These are phyloP conservation scores for Lates japonicus DNA, from an alignment of 2,797 vertebrate genomes.

Conservation along the genomic window DNA sequence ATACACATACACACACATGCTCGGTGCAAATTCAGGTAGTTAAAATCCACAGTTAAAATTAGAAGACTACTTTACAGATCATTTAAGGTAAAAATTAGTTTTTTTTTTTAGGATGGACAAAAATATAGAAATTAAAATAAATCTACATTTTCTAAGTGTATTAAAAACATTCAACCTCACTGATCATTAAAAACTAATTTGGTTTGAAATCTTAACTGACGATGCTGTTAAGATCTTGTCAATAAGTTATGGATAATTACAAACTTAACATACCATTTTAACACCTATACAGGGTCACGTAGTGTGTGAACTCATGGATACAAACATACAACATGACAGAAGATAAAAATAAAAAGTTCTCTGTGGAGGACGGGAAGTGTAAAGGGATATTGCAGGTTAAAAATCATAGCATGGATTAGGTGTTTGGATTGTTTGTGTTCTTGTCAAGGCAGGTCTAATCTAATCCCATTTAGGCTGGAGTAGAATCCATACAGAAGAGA, in stretches of 20 bases:
- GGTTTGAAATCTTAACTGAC: conserved; percentile 45
- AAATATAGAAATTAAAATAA: conserved; percentile 45
- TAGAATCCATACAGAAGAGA: conserved; percentile 15
- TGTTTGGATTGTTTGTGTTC: conserved; percentile 24
- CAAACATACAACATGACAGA: conserved; percentile 24
- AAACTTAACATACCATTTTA: conserved; percentile 21
- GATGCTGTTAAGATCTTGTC: conserved; percentile 23
- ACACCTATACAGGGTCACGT: conserved; percentile 1
- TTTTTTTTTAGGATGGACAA: conserved; percentile 32
- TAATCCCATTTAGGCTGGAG: conserved; percentile 21
- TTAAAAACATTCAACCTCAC: conserved; percentile 38
- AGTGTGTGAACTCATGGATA: conserved; percentile 31
- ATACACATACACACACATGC: background rate
- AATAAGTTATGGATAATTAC: conserved; percentile 64
- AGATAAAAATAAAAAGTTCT: conserved; percentile 24
- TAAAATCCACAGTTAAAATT: conserved; percentile 57
- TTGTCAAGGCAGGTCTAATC: conserved; percentile 29
- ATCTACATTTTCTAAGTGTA: background rate
- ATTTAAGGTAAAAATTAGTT: conserved; percentile 1
- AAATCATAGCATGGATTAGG: background rate
- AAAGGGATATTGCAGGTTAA: conserved; percentile 32
- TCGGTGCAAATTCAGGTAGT: conserved; percentile 59
- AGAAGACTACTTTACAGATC: conserved; percentile 41
- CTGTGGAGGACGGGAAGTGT: conserved; percentile 3
- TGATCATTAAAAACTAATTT: conserved; percentile 26